A percentile compares a stretch with the other conserved stretches of the same genome.
Conservation (phyloP, 2,113 vertebrate species). For the Mesembrinibis cayennensis region DNA sequence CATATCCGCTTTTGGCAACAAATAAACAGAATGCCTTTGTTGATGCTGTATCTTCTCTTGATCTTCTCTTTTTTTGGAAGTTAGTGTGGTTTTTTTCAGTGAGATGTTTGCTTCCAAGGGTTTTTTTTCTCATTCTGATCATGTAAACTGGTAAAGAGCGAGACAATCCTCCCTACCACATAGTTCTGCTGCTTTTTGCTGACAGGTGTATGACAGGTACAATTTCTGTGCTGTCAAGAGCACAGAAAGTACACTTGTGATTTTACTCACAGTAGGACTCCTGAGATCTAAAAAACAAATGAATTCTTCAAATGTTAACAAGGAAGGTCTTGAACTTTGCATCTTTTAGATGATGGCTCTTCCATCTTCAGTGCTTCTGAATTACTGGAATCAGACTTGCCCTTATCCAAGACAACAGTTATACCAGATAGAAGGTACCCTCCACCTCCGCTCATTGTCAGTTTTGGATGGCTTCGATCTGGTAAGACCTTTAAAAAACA, state of each 20-base stretch:
- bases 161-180: background rate
- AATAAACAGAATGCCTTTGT: background rate
- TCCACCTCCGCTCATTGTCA: constrained; percentile 93
- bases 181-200: background rate
- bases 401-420: constrained; percentile 77
- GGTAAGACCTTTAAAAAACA: constrained; percentile 84
- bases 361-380: constrained; percentile 57
- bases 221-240: background rate
- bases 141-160: background rate
- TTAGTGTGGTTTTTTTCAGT: background rate
- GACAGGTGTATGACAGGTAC: background rate
- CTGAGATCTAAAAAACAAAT: constrained; percentile 21
- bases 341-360: constrained; percentile 87
- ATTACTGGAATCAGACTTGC: constrained; percentile 42
- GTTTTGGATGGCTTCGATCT: constrained; percentile 91
- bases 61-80: background rate
- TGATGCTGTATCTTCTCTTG: background rate
- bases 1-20: background rate
- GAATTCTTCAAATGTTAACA: constrained; percentile 49
- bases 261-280: background rate
- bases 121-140: background rate
- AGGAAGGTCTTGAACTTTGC: constrained; percentile 77
- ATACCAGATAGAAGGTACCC: constrained; percentile 92
- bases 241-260: background rate
- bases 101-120: background rate